Evolutionary conservation across 1,140 invertebrate species (phyloP), one percentile per base, ranked within the genome.

Genomic region (Adoxophyes honmai): DNA sequence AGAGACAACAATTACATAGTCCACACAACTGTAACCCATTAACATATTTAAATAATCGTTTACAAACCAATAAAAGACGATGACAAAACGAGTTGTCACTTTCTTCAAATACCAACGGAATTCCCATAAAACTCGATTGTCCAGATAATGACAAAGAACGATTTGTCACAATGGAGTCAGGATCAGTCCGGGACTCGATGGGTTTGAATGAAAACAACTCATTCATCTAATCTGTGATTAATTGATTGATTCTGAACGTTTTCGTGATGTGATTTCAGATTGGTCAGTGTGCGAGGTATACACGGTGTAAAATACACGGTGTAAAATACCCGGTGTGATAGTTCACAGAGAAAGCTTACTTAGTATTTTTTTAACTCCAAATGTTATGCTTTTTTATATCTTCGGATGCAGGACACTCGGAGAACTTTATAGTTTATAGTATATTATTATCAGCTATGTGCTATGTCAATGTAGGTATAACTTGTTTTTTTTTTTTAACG

Each of bases 51-150:
- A 48, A 21, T 18, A 18, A 48, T 48, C 42, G 21, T 18, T 48
- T 48, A 21, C 42, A 48, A 48, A 48, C 28, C 42, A 48, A 48
- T 48, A 48, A 48, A 48, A n/a, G n/a, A 18, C 42, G 21, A 28
- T 48, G 18, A 48, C 15, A 18, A 48, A 48, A 48, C 42, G 21
- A 48, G 42, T 48, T 48, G 21, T 21, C 15, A 48, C 42, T 5
- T 6, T 21, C 21, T 15, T 28, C n/a, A 13, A 48, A 48, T 33
- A 21, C 42, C 42, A 48, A 48, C 42, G 21, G 42, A 21, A 48
- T 48, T 48, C 42, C 42, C 42, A 48, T 48, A 48, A 48, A 48
- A 48, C 42, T 21, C 21, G 42, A 48, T 48, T 18, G 42, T 48
- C 18, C 10, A 18, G 42, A 48, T 48, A 48, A 48, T 48, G 42